Evolutionary conservation across 2,113 vertebrate genomes (phyloP).

Genomic region (Hypanus sabinus): DNA sequence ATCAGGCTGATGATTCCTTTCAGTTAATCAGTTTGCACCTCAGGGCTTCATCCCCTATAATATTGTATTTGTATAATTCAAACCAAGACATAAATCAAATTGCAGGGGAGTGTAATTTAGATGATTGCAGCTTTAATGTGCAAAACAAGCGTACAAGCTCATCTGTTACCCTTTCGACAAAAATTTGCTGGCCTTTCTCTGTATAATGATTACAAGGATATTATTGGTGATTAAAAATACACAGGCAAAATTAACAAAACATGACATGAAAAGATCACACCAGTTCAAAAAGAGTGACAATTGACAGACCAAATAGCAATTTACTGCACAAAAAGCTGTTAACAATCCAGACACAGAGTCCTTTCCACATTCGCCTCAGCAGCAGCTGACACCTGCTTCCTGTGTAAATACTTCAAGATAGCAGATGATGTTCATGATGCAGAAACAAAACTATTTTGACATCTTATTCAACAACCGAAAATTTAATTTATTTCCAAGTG

Average conservation of each 20-base stretch:
- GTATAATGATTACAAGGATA: neutral
- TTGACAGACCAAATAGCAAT: too few species aligned
- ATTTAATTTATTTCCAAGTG: slow-evolving; percentile 1
- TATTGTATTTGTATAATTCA: neutral
- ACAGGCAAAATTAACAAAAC: neutral
- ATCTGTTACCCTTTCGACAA: neutral
- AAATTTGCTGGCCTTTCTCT: neutral
- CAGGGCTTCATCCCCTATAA: neutral
- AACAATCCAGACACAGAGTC: neutral
- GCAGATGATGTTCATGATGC: slow-evolving; percentile 23
- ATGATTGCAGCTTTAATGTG: neutral
- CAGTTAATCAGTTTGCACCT: neutral
- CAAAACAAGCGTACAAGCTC: neutral
- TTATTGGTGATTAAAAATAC: neutral
- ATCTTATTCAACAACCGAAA: slow-evolving; percentile 23
- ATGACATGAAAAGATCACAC: neutral
- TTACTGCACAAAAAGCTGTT: neutral
- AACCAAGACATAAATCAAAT: neutral
- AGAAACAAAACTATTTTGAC: slow-evolving; percentile 21
- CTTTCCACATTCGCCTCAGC: slow-evolving; percentile 1
- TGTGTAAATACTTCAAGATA: slow-evolving; percentile 4
- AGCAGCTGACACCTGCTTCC: slow-evolving; percentile 17
- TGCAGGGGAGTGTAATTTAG: neutral
- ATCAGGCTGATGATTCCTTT: neutral
- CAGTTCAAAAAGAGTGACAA: neutral